Base-by-base conservation (phyloP, 2,113 vertebrate genomes). In the Acanthochromis polyacanthus region DNA sequence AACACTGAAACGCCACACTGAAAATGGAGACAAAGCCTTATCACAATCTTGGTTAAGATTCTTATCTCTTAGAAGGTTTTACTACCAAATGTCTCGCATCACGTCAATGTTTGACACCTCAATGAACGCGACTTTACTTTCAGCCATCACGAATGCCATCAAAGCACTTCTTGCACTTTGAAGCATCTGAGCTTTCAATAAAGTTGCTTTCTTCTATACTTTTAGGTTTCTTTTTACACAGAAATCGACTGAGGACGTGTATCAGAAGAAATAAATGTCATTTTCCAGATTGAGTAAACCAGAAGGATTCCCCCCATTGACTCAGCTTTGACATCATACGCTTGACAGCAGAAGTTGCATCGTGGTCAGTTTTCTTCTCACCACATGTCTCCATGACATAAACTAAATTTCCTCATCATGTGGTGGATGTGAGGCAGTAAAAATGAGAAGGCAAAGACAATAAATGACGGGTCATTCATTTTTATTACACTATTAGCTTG, bases 401-500 rank as follows among this genome's bases (percentile, higher is more conserved):
- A 25, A 10, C 28, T 12, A 80, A 64, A 53, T 77, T 78, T 64
- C 30, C 51, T 40, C 4, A 4, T 22, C 20, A 5, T 16, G 32
- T 38, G 3, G 0, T n/a, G 5, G 1, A 50, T 25, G n/a, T 38
- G 51, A 23, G 40, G 30, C n/a, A 51, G 45, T 10, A 17, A 20
- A 67, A 23, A 58, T 30, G 88, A 80, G n/a, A 68, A 60, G 30
- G 38, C 59, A 83, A 25, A 81, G 36, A 85, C 38, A 73, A 30
- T 0, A n/a, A 56, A 71, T 93, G 78, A 90, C 94, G 93, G 94
- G 94, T 93, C 95, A 94, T 89, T 93, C 90, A 63, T 93, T 60
- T 94, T 95, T 95, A 95, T 95, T 95, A 91, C 88, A 85, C 86
- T 90, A 82, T 91, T 87, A 89, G 75, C 90, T 92, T 88, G 76